Percentiles rank a stretch among this genome's conserved stretches.
phyloP scores from a whole-genome alignment of 1,140 invertebrate species.

The Euglossa dilemma region DNA sequence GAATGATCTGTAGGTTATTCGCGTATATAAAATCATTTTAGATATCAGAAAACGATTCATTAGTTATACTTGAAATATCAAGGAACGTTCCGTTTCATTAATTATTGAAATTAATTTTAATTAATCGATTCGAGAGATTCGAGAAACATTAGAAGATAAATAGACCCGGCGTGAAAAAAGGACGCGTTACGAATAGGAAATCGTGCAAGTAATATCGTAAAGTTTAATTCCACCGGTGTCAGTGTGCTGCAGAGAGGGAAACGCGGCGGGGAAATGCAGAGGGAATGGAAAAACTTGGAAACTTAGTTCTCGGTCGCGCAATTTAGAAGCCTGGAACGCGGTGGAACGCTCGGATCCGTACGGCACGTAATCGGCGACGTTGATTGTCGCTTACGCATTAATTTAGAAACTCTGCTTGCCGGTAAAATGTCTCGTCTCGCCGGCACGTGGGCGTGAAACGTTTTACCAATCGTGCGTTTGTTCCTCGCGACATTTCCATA shows the following conservation, averaged over 20 bases:
- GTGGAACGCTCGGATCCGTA: background rate
- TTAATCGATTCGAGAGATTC: no score
- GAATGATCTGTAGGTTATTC: no score
- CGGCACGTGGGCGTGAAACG: slow-evolving; percentile 1
- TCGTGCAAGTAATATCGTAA: background rate
- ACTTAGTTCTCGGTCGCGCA: background rate
- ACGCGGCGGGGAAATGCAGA: background rate
- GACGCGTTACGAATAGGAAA: background rate
- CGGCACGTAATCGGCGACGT: background rate
- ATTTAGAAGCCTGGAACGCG: background rate
- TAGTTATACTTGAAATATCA: no score
- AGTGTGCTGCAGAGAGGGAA: no score
- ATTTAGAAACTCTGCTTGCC: slow-evolving; percentile 1
- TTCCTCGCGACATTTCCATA: slow-evolving; percentile 10
- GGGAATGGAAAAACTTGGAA: background rate
- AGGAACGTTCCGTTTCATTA: no score
- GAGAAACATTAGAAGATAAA: background rate
- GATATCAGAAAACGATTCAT: no score
- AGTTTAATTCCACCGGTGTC: background rate
- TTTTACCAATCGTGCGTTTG: background rate
- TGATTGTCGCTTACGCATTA: slow-evolving; percentile 3
- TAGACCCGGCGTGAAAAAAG: background rate
- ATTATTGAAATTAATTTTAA: no score
- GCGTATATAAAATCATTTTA: no score
- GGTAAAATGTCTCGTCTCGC: background rate